Percentiles rank a stretch among this genome's conserved stretches.
Evolutionary conservation across 2,797 vertebrate genomes (phyloP).

Genomic region (Sebastes oblongus): DNA sequence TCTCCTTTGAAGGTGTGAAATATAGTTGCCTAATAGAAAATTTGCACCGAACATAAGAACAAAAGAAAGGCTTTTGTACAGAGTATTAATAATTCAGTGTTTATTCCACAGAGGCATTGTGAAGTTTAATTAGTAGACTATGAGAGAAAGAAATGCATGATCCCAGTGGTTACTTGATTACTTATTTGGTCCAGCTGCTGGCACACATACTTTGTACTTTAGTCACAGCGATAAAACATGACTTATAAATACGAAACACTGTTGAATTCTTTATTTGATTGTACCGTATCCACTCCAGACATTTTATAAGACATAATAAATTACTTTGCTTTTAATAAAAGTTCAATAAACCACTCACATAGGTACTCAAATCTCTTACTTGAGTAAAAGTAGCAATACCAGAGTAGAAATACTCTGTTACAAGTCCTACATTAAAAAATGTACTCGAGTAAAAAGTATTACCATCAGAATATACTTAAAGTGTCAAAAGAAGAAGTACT

Average conservation of each 20-base stretch:
- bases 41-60: not conserved
- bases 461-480: too few species aligned
- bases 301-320: not conserved
- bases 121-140: not conserved
- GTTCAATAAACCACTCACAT: not conserved
- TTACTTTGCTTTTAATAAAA: not conserved
- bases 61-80: not conserved
- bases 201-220: not conserved
- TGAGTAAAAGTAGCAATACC: not conserved
- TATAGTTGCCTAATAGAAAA: not conserved
- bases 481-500: not conserved
- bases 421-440: not conserved
- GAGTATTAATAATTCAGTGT: conserved; percentile 31
- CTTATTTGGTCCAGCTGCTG: not conserved
- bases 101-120: not conserved
- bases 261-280: not conserved
- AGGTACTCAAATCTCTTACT: not conserved
- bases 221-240: not conserved
- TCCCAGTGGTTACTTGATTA: not conserved
- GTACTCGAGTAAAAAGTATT: not conserved
- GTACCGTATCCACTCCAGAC: not conserved
- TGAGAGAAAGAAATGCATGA: not conserved
- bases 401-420: not conserved
- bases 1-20: not conserved
- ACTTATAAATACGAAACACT: not conserved